Conservation (phyloP, 23 tunicate species). For the Oikopleura dioica region DNA sequence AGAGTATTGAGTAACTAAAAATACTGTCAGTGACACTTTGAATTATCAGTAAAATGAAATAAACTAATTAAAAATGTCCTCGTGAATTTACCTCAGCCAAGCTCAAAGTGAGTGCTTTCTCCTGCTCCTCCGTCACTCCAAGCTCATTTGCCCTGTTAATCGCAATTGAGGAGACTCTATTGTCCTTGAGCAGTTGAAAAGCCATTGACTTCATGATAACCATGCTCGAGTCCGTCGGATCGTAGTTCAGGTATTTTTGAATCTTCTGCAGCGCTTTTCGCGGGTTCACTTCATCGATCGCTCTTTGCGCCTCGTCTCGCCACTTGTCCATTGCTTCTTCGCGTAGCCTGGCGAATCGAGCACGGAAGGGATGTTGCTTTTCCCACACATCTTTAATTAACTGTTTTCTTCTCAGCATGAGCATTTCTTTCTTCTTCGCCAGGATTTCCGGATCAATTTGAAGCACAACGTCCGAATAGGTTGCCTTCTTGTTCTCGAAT, state of each 20-base stretch:
- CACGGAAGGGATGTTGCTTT: conserved; percentile 1
- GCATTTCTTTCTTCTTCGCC: neutral
- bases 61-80: neutral
- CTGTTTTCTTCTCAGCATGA: neutral
- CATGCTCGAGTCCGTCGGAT: neutral
- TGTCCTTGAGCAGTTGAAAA: neutral
- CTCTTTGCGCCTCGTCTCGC: neutral
- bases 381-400: neutral
- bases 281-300: neutral
- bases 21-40: too few relatives aligned
- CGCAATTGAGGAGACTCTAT: neutral
- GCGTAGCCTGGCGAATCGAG: neutral
- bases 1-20: too few relatives aligned
- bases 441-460: neutral
- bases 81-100: neutral
- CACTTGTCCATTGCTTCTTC: neutral
- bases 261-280: neutral
- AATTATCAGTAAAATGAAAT: neutral
- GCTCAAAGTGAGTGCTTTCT: neutral
- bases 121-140: neutral
- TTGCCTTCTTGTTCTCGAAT: neutral
- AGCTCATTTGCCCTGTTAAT: neutral
- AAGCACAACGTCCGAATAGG: neutral
- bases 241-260: neutral
- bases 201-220: neutral